Base-by-base conservation (phyloP, 2,113 vertebrate genomes). In the Andinoacara biseriatus region DNA sequence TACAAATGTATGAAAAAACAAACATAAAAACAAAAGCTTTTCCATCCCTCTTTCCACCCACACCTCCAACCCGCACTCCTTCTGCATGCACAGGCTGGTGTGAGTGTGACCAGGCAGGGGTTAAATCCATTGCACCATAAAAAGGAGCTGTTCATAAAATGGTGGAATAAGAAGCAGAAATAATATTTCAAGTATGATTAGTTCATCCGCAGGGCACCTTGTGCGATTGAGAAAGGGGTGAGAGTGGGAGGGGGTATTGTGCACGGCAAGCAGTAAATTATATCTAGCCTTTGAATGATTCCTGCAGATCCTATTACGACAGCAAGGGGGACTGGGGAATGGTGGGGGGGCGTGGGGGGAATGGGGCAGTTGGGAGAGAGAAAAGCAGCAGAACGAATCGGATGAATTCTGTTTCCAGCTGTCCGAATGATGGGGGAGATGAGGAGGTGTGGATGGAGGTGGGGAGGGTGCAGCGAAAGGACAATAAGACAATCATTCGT, bases 211-310 rank as follows among this genome's bases (percentile, higher is more conserved):
- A 96, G 94, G 95, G 93, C 95, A 96, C 96, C 95, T 96, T 96
- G 85, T 94, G 93, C 91, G 94, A 96, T 92, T 94, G 83, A 94
- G 91, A 94, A 92, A 87, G 86, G 91, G 91, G 90, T 88, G 74
- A 87, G 82, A 85, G 89, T 81, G 89, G 92, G 93, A 86, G 94
- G 95, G 94, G 90, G 92, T 90, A 94, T 96, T 96, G 95, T 96
- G 96, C 95, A 95, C 94, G 92, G 95, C 96, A 94, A 95, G 95
- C 91, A 95, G 94, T 96, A 95, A 96, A 96, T 97, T 97, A 95
- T 96, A 95, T 97, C 96, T 96, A 94, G 94, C 87, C 94, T 97
- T 96, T 95, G 96, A 96, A 96, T 97, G 95, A 97, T 97, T 97
- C 96, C 95, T 97, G 95, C 95, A 96, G 95, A 96, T 97, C 92